Evolutionary conservation across 2,888 invertebrate genomes (phyloP).

Genomic region (Noctua janthe): DNA sequence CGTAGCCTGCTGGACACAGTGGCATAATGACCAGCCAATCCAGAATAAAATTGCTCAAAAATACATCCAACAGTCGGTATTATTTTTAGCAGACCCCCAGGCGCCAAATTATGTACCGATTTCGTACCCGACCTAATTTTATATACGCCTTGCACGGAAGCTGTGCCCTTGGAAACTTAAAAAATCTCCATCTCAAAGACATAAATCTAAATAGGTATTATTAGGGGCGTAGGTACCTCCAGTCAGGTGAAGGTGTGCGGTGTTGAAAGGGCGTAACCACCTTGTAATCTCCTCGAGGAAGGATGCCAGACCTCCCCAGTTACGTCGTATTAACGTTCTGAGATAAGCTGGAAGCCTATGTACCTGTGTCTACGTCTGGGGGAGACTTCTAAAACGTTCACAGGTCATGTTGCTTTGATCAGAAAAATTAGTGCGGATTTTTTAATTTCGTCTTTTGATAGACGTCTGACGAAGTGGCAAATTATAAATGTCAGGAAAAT

Average conservation of each 20-base stretch:
- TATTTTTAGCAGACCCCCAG: constrained; percentile 36
- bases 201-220: constrained; percentile 28
- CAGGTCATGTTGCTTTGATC: background rate
- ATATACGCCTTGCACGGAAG: constrained; percentile 36
- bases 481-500: background rate
- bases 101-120: constrained; percentile 30
- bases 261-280: constrained; percentile 37
- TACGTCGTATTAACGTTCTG: constrained; percentile 30
- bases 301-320: constrained; percentile 68
- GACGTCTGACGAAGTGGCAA: background rate
- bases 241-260: constrained; percentile 19
- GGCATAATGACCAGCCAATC: background rate
- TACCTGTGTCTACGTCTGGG: background rate
- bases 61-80: constrained; percentile 14
- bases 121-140: constrained; percentile 25
- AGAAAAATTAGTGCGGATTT: background rate
- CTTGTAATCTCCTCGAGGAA: constrained; percentile 79
- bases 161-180: constrained; percentile 21
- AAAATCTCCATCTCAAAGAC: constrained; percentile 20
- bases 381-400: background rate
- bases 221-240: constrained; percentile 16
- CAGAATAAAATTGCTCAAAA: constrained; percentile 15
- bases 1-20: background rate
- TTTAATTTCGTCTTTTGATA: background rate
- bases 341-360: constrained; percentile 29